Conservation (phyloP, 2,888 invertebrate species). For the Apotomis turbidana region DNA sequence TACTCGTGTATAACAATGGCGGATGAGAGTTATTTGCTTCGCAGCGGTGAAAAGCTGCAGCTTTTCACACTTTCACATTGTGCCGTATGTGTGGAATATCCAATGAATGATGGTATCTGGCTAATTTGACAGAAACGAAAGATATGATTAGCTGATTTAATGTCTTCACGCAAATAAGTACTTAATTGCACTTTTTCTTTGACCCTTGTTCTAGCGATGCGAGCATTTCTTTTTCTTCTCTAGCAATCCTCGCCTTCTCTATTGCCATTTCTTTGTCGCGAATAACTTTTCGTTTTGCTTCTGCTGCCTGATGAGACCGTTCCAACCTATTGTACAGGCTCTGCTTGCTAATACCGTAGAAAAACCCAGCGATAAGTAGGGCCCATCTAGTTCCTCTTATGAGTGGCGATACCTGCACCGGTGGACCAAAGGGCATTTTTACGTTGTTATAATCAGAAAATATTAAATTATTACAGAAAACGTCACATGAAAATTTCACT, state of each 20-base stretch:
- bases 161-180: not conserved
- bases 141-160: not conserved
- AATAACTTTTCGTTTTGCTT: constrained; percentile 63
- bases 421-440: constrained; percentile 67
- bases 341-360: constrained; percentile 68
- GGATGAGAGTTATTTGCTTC: constrained; percentile 42
- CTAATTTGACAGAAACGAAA: not conserved
- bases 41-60: constrained; percentile 44
- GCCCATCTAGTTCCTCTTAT: constrained; percentile 68
- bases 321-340: constrained; percentile 60
- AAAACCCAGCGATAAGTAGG: constrained; percentile 66
- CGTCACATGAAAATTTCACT: constrained; percentile 15
- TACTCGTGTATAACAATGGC: constrained; percentile 45
- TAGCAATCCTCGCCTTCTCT: constrained; percentile 61
- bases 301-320: constrained; percentile 56
- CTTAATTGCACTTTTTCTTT: no score
- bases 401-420: constrained; percentile 71
- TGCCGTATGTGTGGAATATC: not conserved
- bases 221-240: constrained; percentile 62
- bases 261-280: constrained; percentile 63
- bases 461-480: constrained; percentile 19
- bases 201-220: constrained; percentile 62
- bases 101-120: not conserved
- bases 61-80: constrained; percentile 39
- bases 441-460: constrained; percentile 1